Evolutionary conservation across 2,797 vertebrate genomes (phyloP), one percentile per base, ranked within the genome.

Genomic region (Distichodus sexfasciatus): DNA sequence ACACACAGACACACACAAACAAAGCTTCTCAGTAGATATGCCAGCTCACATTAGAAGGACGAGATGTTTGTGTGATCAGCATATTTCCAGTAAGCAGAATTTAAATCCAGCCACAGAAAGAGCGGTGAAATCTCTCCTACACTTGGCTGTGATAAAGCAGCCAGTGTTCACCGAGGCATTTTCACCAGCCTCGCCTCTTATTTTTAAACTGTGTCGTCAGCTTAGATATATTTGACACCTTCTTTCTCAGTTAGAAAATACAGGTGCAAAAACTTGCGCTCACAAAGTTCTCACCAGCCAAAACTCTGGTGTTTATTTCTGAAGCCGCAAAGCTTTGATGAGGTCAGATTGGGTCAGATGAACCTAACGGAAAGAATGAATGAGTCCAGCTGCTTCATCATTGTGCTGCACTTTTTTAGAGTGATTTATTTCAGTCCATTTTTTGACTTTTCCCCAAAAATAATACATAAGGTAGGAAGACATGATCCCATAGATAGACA

Each of bases 21-120:
- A n/a, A 47, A 38, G 28, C 44, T 23, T 15, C 10, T 43, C 36
- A 28, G 28, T n/a, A n/a, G n/a, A n/a, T n/a, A n/a, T n/a, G 48
- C 38, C 6, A 28, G 46, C 23, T 7, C 0, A 8, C 1, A 4
- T 26, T 61, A 31, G 26, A 33, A 36, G 36, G 15, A 28, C 21
- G 44, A 40, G 43, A 68, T 31, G 15, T 23, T 8, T 59, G 54
- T 59, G 43, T 69, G 33, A 69, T 69, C 66, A 69, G 66, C 55
- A 60, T 50, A 69, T 69, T 69, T 60, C 24, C 21, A 48, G 66
- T 46, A 51, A 44, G 64, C 14, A 55, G 28, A 41, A 26, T 55
- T 57, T 44, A 14, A 46, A 46, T 7, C 48, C 64, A 66, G 51
- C 19, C n/a, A 11, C 29, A 33, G 23, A 33, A 35, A 66, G 48